Evolutionary conservation across 1,140 invertebrate species (phyloP), one percentile per base, ranked within the genome.

Genomic region (Macrobrachium rosenbergii): DNA sequence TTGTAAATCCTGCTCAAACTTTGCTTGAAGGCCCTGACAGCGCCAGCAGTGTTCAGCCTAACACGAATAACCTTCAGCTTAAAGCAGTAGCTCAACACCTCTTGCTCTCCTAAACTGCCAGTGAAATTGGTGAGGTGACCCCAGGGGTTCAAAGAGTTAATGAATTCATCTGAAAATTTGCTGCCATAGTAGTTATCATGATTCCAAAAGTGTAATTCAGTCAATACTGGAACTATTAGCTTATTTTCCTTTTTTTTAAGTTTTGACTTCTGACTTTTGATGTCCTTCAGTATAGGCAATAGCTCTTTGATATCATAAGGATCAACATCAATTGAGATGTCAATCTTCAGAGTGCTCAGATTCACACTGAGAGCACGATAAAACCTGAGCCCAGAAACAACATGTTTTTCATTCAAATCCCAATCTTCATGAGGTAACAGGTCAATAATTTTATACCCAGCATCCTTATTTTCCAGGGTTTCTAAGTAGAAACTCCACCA

Each of bases 11-110:
- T 83, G 16, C 52, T 23, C 11, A 83, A 60, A 45, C 82, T 83
- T 14, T 52, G 45, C 14, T 21, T 23, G 14, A 83, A 28, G 21
- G 67, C 45, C 5, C 58, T 58, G 19, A 73, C 17, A 23, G 82
- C 82, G 17, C 59, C 28, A 3, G 21, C 14, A 11, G 64, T 72
- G 21, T 45, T n/a, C 19, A 83, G n/a, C 52, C 82, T n/a, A 19
- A 73, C 67, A 45, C 82, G 43, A n/a, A 83, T 21, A 37, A n/a
- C 73, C 82, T 83, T 83, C 28, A 83, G 64, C 12, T 83, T 83
- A 37, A 28, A 83, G 45, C 82, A 83, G 82, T 73, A 83, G 19
- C 10, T 60, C n/a, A 83, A 52, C 6, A 83, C n/a, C 21, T 59
- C 64, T 62, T 5, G 17, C 45, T 83, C 82, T 59, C 82, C 82